Conservation (phyloP, 2,113 vertebrate species). For the Pseudolaguvia tuberculata region DNA sequence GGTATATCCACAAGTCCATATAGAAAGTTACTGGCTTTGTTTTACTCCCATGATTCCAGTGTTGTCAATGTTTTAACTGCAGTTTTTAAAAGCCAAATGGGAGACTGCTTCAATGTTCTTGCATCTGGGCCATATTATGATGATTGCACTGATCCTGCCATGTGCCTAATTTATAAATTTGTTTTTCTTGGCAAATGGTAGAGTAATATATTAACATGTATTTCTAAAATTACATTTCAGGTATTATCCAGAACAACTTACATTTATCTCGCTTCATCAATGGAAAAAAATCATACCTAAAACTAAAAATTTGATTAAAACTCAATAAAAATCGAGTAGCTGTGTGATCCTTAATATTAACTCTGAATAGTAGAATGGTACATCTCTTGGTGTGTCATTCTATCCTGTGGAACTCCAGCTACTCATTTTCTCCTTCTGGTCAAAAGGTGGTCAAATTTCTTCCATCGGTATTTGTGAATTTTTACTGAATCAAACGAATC, state of each 20-base stretch:
- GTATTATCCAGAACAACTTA: too few species aligned
- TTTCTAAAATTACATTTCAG: too few species aligned
- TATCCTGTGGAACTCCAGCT: not conserved
- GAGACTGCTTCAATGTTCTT: not conserved
- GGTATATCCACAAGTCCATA: too few species aligned
- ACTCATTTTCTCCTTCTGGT: not conserved
- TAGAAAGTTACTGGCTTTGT: too few species aligned
- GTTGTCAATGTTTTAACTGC: too few species aligned
- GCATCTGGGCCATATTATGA: not conserved
- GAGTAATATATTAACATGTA: too few species aligned
- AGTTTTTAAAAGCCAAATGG: not conserved
- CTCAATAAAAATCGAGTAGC: not conserved
- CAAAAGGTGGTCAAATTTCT: not conserved
- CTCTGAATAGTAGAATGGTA: not conserved
- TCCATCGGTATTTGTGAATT: not conserved
- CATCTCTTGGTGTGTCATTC: not conserved
- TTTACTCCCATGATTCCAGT: too few species aligned
- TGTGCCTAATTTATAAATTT: too few species aligned
- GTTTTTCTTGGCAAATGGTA: too few species aligned
- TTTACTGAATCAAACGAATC: not conserved
- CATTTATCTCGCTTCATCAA: too few species aligned
- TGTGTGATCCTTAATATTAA: not conserved
- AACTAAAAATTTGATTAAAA: not conserved
- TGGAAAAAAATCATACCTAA: not conserved
- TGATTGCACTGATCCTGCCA: too few species aligned